Evolutionary conservation across 2,797 vertebrate species (phyloP), one percentile per base, ranked within the genome.

Genomic region (Pangasius mekongensis): DNA sequence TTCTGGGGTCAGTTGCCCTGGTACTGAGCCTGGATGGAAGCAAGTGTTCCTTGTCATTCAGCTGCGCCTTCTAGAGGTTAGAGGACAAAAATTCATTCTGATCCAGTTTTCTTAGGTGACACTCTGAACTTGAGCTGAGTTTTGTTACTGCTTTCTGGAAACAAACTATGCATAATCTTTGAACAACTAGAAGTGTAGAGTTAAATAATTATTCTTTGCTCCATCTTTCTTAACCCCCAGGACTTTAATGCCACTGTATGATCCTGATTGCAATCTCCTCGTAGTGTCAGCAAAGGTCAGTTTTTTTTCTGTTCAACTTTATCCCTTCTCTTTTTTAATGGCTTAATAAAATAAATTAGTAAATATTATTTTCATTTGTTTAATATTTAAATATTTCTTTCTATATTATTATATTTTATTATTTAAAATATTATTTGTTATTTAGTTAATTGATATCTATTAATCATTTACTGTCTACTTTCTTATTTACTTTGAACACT

Each of bases 271-370:
- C 0, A 95, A 97, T 66, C 96, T 99, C 58, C 96, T 99, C 62
- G 78, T 98, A 39, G 91, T 99, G 87, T 95, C 97, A 0, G 98
- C 96, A 92, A 96, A 97, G 97, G 98, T 99, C 90, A 95, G 94
- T 43, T 14, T 9, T 30, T 78, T 54, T 78, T 77, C n/a, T 52
- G 9, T 71, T 47, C 27, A 39, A 0, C 0, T 18, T 64, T 67
- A 16, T 27, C 8, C 13, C 20, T 1, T 11, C 6, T 67, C 13
- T 64, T 54, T 56, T 49, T 27, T 2, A 78, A 36, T 8, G n/a
- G 7, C 47, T 77, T 77, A 5, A 18, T 64, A 86, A 52, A 43
- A 64, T 36, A 24, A 43, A 71, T 47, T 18, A 18, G 30, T 20
- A 30, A 54, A 24, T 54, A n/a, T 87, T 73, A 67, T 14, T 18